Conservation (phyloP, 2,888 invertebrate species). For the Cataglyphis albicans region DNA sequence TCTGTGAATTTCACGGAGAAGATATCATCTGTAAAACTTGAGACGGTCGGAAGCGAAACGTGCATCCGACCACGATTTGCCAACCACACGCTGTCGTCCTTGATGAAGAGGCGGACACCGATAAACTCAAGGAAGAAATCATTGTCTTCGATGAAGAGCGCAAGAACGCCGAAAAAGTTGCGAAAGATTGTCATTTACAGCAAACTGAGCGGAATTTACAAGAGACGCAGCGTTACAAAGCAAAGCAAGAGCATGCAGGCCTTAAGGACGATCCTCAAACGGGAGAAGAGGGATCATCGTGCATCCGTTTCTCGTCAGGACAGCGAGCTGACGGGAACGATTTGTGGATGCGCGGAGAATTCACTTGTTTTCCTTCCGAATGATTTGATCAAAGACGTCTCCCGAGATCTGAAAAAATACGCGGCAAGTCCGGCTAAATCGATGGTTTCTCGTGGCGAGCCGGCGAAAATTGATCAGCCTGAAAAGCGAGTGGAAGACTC, state of each 20-base stretch:
- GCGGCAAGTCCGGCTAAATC: neutral
- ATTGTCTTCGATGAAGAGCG: neutral
- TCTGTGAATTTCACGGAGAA: neutral
- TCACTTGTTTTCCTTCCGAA: neutral
- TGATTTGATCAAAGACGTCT: conserved; percentile 8
- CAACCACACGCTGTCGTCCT: conserved; percentile 11
- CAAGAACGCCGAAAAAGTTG: neutral
- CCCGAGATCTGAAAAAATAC: neutral
- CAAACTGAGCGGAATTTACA: neutral
- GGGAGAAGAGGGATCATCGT: neutral
- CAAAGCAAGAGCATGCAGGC: conserved; percentile 25
- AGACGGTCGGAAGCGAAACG: neutral
- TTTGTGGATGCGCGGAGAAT: neutral
- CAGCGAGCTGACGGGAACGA: neutral
- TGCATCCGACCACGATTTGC: neutral
- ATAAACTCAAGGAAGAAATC: neutral
- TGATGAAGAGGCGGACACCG: conserved; percentile 21
- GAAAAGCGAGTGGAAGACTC: neutral
- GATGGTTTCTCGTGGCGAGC: neutral
- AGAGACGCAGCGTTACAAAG: neutral
- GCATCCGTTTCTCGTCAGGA: too few relatives aligned
- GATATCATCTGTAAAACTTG: neutral
- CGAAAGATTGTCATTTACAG: neutral
- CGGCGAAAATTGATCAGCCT: neutral
- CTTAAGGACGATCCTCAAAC: neutral